Evolutionary conservation across 2,888 invertebrate genomes (phyloP), one percentile per base, ranked within the genome.

Genomic region (Callyntrura sp.): DNA sequence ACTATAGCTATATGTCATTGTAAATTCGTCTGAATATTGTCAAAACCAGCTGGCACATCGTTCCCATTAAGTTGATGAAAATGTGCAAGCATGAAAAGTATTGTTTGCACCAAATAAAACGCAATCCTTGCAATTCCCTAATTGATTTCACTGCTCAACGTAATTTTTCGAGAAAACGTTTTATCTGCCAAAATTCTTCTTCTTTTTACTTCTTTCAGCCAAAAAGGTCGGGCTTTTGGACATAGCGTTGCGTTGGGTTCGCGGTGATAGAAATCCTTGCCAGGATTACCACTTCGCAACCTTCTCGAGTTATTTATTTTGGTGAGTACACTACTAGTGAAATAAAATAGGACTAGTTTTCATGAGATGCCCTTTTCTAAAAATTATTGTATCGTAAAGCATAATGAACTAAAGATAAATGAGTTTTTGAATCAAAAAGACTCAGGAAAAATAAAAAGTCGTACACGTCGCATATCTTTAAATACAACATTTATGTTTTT

Each of bases 1-100:
- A 11, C 51, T 35, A 6, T 2, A 35, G 35, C 35, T 23, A 20
- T 17, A 14, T n/a, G 28, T 25, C 20, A 65, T 65, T 65, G 14
- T 28, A 65, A 65, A 65, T 65, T 28, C 65, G 12, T 65, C 65
- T 65, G 11, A 65, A 65, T 65, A 25, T 65, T 23, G 60, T 23
- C 65, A 65, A 65, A 65, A 28, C 28, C 12, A 28, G 14, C 28
- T 65, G 20, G 55, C 23, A 60, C 9, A 60, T 28, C 28, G 12
- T 12, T 11, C 14, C 23, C 28, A 28, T 65, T 28, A 25, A 20
- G 1, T 20, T 14, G 60, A 3, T 20, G 20, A 9, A 2, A 17
- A 8, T 60, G 20, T 23, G 6, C 9, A 51, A 14, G 9, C 51
- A 51, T 25, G 4, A 28, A 14, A 65, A 65, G 28, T 14, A 28